Evolutionary conservation across 1,140 invertebrate species (phyloP).

Genomic region (Linepithema humile): DNA sequence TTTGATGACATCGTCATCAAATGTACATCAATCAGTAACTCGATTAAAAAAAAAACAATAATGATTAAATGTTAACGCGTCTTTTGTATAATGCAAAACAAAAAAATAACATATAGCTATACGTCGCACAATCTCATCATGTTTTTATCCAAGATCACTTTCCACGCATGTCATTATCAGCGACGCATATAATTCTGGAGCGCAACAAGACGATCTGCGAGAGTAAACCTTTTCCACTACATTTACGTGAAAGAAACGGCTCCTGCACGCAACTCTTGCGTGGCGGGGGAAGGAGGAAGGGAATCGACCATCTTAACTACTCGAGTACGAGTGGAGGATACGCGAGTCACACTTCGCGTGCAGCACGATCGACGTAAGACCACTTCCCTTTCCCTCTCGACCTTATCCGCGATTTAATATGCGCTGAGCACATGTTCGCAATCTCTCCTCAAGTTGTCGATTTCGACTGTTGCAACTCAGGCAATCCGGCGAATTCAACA

Average conservation of each 20-base stretch:
- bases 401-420: conserved; percentile 25
- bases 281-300: too few species aligned
- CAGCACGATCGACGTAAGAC: conserved; percentile 27
- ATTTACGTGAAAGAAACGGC: conserved; percentile 33
- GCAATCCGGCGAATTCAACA: background rate
- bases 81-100: background rate
- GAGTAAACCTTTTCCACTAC: conserved; percentile 31
- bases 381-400: conserved; percentile 42
- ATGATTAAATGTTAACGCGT: background rate
- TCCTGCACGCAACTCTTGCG: conserved; percentile 21
- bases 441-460: background rate
- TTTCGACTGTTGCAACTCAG: too few species aligned
- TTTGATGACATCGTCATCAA: too few species aligned
- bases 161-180: background rate
- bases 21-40: background rate
- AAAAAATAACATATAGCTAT: background rate
- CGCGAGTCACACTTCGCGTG: background rate
- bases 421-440: background rate
- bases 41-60: background rate
- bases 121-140: background rate
- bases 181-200: background rate
- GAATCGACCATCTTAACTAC: background rate
- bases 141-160: background rate
- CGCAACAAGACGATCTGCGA: conserved; percentile 10
- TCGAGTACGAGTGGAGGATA: background rate